A percentile compares a stretch with the other conserved stretches of the same genome.
These are phyloP conservation scores for Campopleginae sp. DNA, from an alignment of 2,888 invertebrate genomes.

Conservation along the genomic window DNA sequence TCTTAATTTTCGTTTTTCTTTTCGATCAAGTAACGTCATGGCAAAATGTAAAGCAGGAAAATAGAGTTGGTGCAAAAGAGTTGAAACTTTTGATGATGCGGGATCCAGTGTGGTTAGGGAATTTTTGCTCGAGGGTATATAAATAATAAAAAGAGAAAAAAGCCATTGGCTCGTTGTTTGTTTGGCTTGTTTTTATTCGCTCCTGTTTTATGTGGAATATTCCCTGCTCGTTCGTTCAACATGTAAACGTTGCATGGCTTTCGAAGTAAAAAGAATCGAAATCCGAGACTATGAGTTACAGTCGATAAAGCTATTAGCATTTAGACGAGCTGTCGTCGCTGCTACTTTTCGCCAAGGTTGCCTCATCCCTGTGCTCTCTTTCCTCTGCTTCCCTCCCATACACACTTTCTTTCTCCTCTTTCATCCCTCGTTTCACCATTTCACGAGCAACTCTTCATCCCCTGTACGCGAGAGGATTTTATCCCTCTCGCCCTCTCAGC, in stretches of 20 bases:
- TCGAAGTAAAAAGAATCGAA: constrained; percentile 76
- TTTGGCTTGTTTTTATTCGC: constrained; percentile 16
- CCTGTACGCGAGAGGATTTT: constrained; percentile 21
- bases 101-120: constrained; percentile 37
- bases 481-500: constrained; percentile 15
- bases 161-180: neutral
- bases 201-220: constrained; percentile 14
- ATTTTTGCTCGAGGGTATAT: constrained; percentile 28
- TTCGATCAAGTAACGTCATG: constrained; percentile 20
- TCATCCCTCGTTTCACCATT: constrained; percentile 49
- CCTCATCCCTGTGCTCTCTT: constrained; percentile 57
- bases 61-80: constrained; percentile 20
- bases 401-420: constrained; percentile 49
- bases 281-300: constrained; percentile 80
- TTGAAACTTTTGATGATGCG: constrained; percentile 49
- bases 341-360: constrained; percentile 62
- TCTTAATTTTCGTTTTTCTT: neutral
- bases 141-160: constrained; percentile 20
- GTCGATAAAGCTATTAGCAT: constrained; percentile 84
- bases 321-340: constrained; percentile 83
- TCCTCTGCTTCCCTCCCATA: constrained; percentile 49
- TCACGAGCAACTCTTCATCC: constrained; percentile 38
- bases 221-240: constrained; percentile 41
- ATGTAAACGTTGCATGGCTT: constrained; percentile 46
- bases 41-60: constrained; percentile 23